These are phyloP conservation scores for Lordiphosa andalusiaca DNA, from an alignment of 2,888 invertebrate genomes.

Conservation along the genomic window DNA sequence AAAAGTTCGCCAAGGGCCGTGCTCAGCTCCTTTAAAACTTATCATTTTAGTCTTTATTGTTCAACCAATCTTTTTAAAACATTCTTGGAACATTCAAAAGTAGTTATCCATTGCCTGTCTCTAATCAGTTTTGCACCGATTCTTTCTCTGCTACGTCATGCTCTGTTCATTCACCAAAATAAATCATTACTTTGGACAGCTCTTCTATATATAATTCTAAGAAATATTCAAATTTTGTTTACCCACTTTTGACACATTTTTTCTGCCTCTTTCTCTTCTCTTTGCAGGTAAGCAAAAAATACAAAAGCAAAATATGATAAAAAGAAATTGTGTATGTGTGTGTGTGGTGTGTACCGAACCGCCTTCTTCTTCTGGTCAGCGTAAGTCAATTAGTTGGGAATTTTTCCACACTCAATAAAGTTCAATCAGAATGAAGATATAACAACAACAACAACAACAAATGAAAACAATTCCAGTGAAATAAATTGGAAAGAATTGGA, in stretches of 20 bases:
- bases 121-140: too few relatives aligned
- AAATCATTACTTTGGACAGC: too few relatives aligned
- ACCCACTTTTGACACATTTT: conserved; percentile 40
- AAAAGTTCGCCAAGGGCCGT: too few relatives aligned
- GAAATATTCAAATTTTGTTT: conserved; percentile 44
- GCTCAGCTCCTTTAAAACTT: too few relatives aligned
- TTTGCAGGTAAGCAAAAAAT: conserved; percentile 63
- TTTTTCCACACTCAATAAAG: conserved; percentile 62
- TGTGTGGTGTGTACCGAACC: too few relatives aligned
- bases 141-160: too few relatives aligned
- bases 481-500: conserved; percentile 37
- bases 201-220: conserved; percentile 18
- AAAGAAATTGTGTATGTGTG: conserved; percentile 12
- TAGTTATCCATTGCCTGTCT: too few relatives aligned
- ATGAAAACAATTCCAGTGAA: conserved; percentile 37
- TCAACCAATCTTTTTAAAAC: too few relatives aligned
- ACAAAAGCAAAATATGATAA: conserved; percentile 14
- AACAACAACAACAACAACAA: conserved; percentile 10
- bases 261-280: conserved; percentile 35
- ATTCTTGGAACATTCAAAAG: too few relatives aligned
- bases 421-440: conserved; percentile 48
- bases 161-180: too few relatives aligned
- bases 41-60: too few relatives aligned
- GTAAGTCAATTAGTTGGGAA: conserved; percentile 67
- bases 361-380: conserved; percentile 12